These are phyloP conservation scores for Henicopernis longicauda DNA, from an alignment of 2,113 vertebrate genomes.

Conservation along the genomic window DNA sequence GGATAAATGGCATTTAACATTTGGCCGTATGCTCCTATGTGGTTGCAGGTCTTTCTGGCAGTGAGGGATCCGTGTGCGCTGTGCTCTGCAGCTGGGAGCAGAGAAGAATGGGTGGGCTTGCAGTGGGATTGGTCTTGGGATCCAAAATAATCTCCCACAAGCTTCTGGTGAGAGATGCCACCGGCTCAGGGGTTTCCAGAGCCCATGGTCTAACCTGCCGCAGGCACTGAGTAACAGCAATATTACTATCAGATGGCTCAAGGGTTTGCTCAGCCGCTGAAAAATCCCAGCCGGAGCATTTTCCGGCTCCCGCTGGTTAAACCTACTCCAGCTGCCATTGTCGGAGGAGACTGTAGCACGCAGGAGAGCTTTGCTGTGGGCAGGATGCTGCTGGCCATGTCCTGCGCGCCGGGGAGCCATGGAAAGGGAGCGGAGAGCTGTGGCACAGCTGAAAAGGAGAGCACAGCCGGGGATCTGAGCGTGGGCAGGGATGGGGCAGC, in stretches of 20 bases:
- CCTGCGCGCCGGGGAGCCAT: background rate
- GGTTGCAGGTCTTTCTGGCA: background rate
- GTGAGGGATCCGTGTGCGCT: background rate
- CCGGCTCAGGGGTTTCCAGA: background rate
- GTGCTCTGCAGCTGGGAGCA: background rate
- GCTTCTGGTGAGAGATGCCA: background rate
- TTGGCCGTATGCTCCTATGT: background rate
- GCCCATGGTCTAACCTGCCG: background rate
- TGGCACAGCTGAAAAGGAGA: background rate
- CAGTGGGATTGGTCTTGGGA: background rate
- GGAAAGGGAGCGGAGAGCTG: background rate
- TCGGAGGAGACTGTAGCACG: background rate
- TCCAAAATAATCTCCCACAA: background rate
- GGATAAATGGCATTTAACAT: background rate
- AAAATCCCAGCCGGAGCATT: background rate
- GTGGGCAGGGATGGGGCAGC: background rate
- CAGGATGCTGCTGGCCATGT: background rate
- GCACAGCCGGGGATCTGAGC: fast-evolving
- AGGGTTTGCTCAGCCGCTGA: background rate
- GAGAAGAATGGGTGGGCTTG: background rate
- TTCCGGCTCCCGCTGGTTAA: background rate
- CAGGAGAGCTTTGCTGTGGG: background rate
- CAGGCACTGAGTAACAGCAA: background rate
- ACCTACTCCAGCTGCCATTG: background rate
- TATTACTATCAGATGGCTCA: background rate